A percentile compares a stretch with the other conserved stretches of the same genome.
Evolutionary conservation across 2,797 vertebrate species (phyloP).

Genomic region (Parauchenoglanis ngamensis): DNA sequence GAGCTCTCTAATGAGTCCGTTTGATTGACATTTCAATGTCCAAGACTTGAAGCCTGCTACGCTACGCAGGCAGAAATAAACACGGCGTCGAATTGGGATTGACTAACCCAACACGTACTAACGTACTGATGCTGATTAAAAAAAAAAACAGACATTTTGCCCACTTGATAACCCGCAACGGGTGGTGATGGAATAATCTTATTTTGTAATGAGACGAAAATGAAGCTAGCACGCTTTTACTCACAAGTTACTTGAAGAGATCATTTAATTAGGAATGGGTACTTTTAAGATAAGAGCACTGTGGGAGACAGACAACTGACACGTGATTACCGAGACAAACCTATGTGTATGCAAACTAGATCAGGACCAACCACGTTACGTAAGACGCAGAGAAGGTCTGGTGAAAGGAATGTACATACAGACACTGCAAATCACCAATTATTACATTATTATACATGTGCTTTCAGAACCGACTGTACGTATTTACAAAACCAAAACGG

Average conservation of each 20-base stretch:
- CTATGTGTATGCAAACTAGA: background rate
- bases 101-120: too few relatives aligned
- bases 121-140: background rate
- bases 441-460: background rate
- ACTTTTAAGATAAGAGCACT: background rate
- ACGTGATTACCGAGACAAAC: background rate
- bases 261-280: background rate
- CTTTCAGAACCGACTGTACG: background rate
- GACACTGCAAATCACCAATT: background rate
- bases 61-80: background rate
- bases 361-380: background rate
- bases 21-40: constrained; percentile 12
- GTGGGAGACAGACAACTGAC: background rate
- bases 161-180: too few relatives aligned
- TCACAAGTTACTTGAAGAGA: background rate
- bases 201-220: background rate
- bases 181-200: background rate
- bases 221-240: background rate
- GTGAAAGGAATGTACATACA: background rate
- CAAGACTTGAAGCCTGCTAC: background rate
- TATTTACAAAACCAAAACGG: background rate
- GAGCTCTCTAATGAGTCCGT: constrained; percentile 11
- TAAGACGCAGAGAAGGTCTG: background rate
- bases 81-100: background rate
- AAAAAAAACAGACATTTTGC: background rate